Conservation (phyloP, 2,888 invertebrate species). For the Cheilosia grossa region DNA sequence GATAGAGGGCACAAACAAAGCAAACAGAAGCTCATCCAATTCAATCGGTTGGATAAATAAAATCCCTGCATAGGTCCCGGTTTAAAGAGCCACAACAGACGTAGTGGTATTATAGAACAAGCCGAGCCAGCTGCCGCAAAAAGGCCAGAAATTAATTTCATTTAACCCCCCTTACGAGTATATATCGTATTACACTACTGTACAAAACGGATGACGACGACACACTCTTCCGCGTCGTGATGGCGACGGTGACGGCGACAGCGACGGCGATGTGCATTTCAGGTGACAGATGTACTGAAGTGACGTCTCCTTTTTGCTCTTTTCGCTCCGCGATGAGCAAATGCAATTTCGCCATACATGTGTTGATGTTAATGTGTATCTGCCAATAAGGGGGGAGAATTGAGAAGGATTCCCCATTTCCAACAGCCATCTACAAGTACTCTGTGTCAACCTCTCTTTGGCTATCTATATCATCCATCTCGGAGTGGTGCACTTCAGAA, state of each 20-base stretch:
- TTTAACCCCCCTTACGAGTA: constrained; percentile 55
- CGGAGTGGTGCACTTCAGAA: constrained; percentile 44
- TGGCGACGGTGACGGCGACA: constrained; percentile 13
- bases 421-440: constrained; percentile 2
- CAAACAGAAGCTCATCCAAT: constrained; percentile 67
- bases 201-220: constrained; percentile 20
- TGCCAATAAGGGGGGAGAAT: background rate
- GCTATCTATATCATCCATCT: constrained; percentile 56
- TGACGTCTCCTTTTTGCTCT: constrained; percentile 49
- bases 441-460: constrained; percentile 32
- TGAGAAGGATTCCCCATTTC: background rate
- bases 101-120: constrained; percentile 17
- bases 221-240: constrained; percentile 52
- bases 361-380: background rate
- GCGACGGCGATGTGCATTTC: background rate
- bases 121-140: constrained; percentile 57
- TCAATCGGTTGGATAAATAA: constrained; percentile 69
- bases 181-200: constrained; percentile 57
- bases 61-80: constrained; percentile 53
- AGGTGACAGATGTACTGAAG: constrained; percentile 34
- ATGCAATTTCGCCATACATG: constrained; percentile 40
- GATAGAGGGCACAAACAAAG: constrained; percentile 27
- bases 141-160: constrained; percentile 70
- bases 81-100: constrained; percentile 8
- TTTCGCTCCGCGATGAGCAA: constrained; percentile 48